These are phyloP conservation scores for Morone chrysops DNA, from an alignment of 2,113 vertebrate species.

Conservation along the genomic window DNA sequence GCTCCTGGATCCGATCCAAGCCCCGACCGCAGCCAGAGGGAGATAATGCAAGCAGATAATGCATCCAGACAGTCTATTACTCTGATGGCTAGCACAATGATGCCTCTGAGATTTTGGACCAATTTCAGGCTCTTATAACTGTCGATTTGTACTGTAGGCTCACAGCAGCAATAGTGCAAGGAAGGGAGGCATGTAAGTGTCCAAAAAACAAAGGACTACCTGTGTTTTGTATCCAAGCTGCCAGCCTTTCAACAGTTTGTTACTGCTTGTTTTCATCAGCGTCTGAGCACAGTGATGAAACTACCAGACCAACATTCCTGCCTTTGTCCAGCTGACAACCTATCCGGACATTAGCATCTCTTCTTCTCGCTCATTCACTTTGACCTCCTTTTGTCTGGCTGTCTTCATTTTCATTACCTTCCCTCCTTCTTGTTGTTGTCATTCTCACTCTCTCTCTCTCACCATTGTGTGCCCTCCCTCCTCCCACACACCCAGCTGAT, in stretches of 20 bases:
- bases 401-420: slow-evolving; percentile 46
- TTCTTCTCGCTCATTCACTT: background rate
- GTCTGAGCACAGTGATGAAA: slow-evolving; percentile 60
- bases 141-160: slow-evolving; percentile 39
- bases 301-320: slow-evolving; percentile 20
- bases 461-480: background rate
- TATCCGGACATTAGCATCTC: slow-evolving; percentile 9
- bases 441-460: slow-evolving; percentile 26
- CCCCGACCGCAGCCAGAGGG: slow-evolving; percentile 31
- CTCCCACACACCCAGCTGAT: background rate
- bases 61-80: slow-evolving; percentile 74
- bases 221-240: slow-evolving; percentile 32
- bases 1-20: slow-evolving; percentile 71
- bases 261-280: slow-evolving; percentile 67
- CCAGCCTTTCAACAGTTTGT: slow-evolving; percentile 37
- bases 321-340: slow-evolving; percentile 38
- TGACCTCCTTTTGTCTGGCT: slow-evolving; percentile 30
- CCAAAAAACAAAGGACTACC: slow-evolving; percentile 34
- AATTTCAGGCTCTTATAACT: slow-evolving; percentile 56
- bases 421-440: slow-evolving; percentile 30
- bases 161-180: background rate
- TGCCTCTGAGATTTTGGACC: slow-evolving; percentile 75
- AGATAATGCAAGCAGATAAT: slow-evolving; percentile 75
- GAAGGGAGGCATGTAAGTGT: background rate
- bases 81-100: slow-evolving; percentile 71